Percentiles rank a stretch among this genome's conserved stretches.
phyloP scores from a whole-genome alignment of 2,797 vertebrate species.

The Zalophus californianus region DNA sequence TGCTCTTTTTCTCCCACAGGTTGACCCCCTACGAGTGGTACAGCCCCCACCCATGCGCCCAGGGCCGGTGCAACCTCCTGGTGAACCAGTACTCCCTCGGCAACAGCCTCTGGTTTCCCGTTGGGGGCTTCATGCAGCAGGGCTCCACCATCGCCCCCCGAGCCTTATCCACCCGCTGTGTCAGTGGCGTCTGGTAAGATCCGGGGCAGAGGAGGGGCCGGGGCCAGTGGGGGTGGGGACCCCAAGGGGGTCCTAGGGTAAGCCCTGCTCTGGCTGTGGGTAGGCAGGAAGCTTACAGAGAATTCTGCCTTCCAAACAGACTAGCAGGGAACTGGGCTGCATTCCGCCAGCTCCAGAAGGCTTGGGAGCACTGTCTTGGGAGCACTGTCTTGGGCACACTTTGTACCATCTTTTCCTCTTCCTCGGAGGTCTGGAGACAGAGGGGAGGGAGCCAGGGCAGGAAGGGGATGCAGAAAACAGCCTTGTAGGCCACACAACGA shows the following conservation, averaged over 20 bases:
- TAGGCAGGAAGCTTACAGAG: background rate
- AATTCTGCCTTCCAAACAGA: background rate
- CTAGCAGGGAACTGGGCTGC: background rate
- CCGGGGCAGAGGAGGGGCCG: background rate
- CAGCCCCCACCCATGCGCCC: slow-evolving; percentile 97
- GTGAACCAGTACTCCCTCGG: slow-evolving; percentile 99
- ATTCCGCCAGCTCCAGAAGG: background rate
- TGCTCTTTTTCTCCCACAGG: slow-evolving; percentile 84
- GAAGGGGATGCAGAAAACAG: background rate
- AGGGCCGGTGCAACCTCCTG: slow-evolving; percentile 95
- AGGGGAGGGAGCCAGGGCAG: background rate
- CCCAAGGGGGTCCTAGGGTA: background rate
- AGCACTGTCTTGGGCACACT: background rate
- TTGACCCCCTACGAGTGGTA: slow-evolving; percentile 99
- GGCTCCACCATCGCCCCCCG: slow-evolving; percentile 98
- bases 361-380: background rate
- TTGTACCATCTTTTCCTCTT: background rate
- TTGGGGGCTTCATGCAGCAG: slow-evolving; percentile 99
- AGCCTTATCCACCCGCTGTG: slow-evolving; percentile 97
- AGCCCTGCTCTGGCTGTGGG: background rate
- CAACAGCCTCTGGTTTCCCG: slow-evolving; percentile 99
- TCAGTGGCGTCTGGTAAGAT: slow-evolving; percentile 98
- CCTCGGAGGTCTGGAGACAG: background rate
- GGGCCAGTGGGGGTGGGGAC: background rate
- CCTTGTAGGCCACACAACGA: background rate